A percentile compares a stretch with the other conserved stretches of the same genome.
Conservation (phyloP, 92 coral and sea anemone genomes). For the Anthopleura xanthogrammica region DNA sequence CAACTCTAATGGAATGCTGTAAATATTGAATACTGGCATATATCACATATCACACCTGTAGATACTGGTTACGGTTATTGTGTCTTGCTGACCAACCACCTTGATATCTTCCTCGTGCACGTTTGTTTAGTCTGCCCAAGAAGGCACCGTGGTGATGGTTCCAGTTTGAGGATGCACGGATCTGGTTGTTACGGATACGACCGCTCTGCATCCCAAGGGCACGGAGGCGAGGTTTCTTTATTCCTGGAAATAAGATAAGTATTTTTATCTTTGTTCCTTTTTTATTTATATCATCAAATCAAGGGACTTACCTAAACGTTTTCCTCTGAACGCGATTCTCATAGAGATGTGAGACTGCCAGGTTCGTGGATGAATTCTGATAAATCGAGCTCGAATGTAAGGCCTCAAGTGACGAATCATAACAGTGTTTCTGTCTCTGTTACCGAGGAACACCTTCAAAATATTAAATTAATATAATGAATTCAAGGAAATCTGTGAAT, state of each 20-base stretch:
- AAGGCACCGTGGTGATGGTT: slow-evolving; percentile 62
- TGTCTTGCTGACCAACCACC: slow-evolving; percentile 66
- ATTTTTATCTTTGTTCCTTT: too few species aligned
- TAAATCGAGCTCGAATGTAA: slow-evolving; percentile 17
- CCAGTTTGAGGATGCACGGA: slow-evolving; percentile 74
- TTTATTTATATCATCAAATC: too few species aligned
- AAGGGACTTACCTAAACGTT: slow-evolving; percentile 22
- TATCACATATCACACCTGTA: slow-evolving; percentile 45
- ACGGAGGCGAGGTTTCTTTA: slow-evolving; percentile 51
- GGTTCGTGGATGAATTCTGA: slow-evolving; percentile 36
- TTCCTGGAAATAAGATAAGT: slow-evolving; percentile 17
- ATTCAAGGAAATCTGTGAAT: too few species aligned
- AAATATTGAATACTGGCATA: not conserved
- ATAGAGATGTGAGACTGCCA: slow-evolving; percentile 33
- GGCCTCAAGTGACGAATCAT: slow-evolving; percentile 29
- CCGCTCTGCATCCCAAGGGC: slow-evolving; percentile 78
- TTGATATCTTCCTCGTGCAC: slow-evolving; percentile 60
- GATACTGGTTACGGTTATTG: slow-evolving; percentile 67
- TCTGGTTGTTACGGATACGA: slow-evolving; percentile 57
- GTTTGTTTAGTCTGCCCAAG: slow-evolving; percentile 69
- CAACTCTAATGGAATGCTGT: not conserved
- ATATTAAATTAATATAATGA: too few species aligned
- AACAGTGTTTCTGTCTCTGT: slow-evolving; percentile 33
- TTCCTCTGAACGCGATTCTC: slow-evolving; percentile 42
- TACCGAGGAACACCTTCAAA: slow-evolving; percentile 38